These are phyloP conservation scores for Scaptomyza reducta DNA, from an alignment of 2,888 invertebrate genomes.

Conservation along the genomic window DNA sequence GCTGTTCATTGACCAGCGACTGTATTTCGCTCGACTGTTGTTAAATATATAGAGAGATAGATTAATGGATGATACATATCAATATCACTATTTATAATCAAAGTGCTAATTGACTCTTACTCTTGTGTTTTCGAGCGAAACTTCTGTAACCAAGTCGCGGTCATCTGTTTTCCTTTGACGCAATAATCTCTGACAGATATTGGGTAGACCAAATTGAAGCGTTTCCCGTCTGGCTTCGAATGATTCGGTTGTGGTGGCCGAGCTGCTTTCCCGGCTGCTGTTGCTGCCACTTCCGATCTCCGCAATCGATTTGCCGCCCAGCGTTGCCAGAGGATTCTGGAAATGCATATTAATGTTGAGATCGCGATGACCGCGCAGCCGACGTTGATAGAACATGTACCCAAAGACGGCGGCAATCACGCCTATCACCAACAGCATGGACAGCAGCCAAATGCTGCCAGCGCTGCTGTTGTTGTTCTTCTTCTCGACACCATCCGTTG, in stretches of 20 bases:
- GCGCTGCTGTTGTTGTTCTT: not conserved
- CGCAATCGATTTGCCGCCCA: slow-evolving; percentile 45
- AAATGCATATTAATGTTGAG: slow-evolving; percentile 84
- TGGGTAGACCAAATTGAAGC: slow-evolving; percentile 64
- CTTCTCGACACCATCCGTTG: slow-evolving; percentile 29
- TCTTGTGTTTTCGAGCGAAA: slow-evolving; percentile 72
- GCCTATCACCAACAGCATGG: slow-evolving; percentile 47
- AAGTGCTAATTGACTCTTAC: slow-evolving; percentile 49
- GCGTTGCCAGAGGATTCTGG: slow-evolving; percentile 83
- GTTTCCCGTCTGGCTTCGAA: slow-evolving; percentile 46
- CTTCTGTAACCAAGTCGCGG: slow-evolving; percentile 63
- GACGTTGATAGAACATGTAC: slow-evolving; percentile 78
- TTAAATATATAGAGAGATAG: not conserved
- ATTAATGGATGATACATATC: not conserved
- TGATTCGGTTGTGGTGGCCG: slow-evolving; percentile 49
- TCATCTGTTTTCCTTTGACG: slow-evolving; percentile 51
- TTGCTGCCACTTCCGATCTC: slow-evolving; percentile 31
- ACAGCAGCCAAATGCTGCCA: slow-evolving; percentile 22
- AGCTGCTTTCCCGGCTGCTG: slow-evolving; percentile 38
- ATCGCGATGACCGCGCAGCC: slow-evolving; percentile 85
- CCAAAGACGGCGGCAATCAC: slow-evolving; percentile 55
- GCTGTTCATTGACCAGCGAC: slow-evolving; percentile 54
- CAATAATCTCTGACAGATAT: slow-evolving; percentile 65
- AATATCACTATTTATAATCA: not conserved
- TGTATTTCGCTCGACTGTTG: slow-evolving; percentile 65